phyloP scores from a whole-genome alignment of 2,888 invertebrate genomes.

The Platerodrilus igneus region DNA sequence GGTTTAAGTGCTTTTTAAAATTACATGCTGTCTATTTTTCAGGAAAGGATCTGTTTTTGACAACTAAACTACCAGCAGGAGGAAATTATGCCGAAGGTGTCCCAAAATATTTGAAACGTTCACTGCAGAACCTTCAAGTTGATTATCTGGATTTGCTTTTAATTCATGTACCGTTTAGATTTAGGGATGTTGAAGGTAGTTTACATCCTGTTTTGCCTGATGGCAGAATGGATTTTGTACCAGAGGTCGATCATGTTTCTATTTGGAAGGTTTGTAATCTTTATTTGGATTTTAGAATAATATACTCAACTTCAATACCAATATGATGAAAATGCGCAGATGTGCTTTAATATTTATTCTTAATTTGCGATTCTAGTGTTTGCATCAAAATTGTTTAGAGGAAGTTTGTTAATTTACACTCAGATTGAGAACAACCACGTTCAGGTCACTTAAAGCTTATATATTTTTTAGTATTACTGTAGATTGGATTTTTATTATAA shows the following conservation, averaged over 20 bases:
- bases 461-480: no score
- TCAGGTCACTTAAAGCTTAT: no score
- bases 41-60: conserved; percentile 76
- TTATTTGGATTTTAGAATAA: no score
- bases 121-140: conserved; percentile 65
- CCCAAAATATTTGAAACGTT: conserved; percentile 61
- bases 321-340: no score
- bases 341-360: no score
- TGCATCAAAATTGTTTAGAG: no score
- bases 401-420: no score
- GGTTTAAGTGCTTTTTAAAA: neutral
- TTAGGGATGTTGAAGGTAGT: conserved; percentile 60
- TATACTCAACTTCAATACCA: no score
- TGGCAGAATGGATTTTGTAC: conserved; percentile 59
- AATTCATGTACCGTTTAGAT: conserved; percentile 70
- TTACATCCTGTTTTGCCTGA: conserved; percentile 63
- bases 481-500: no score
- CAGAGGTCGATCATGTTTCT: conserved; percentile 63
- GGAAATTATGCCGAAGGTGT: conserved; percentile 60
- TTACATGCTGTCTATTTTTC: conserved; percentile 6
- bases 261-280: conserved; percentile 82
- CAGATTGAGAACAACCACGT: no score
- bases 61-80: conserved; percentile 72
- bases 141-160: conserved; percentile 81
- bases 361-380: no score